Evolutionary conservation across 2,113 vertebrate species (phyloP).

Genomic region (Hymenochirus boettgeri): DNA sequence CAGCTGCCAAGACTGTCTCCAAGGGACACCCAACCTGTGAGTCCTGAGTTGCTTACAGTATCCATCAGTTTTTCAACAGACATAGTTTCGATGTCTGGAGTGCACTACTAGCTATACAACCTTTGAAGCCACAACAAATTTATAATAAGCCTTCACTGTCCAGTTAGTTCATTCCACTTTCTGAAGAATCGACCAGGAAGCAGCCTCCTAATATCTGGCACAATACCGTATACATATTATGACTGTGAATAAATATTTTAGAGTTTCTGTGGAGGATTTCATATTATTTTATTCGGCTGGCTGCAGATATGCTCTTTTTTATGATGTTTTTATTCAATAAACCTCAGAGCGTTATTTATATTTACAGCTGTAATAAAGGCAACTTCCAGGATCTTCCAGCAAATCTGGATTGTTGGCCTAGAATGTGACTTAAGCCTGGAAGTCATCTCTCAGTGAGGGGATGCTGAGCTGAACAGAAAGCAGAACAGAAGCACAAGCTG

Average conservation of each 20-base stretch:
- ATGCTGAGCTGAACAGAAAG: not conserved
- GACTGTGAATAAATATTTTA: slow-evolving; percentile 61
- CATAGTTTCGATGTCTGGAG: too few species aligned
- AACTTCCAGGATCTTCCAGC: slow-evolving; percentile 9
- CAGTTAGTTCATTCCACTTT: slow-evolving; percentile 49
- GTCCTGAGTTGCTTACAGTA: too few species aligned
- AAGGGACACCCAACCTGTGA: too few species aligned
- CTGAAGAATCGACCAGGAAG: slow-evolving; percentile 56
- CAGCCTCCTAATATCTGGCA: slow-evolving; percentile 46
- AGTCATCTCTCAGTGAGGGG: slow-evolving; percentile 4
- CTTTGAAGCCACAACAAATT: too few species aligned
- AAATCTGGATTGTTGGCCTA: not conserved
- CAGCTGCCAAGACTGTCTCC: too few species aligned
- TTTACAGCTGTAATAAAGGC: slow-evolving; percentile 30
- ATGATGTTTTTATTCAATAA: slow-evolving; percentile 47
- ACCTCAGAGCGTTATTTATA: slow-evolving; percentile 36
- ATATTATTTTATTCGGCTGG: slow-evolving; percentile 45
- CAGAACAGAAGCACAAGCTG: too few species aligned
- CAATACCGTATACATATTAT: slow-evolving; percentile 56
- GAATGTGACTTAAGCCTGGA: slow-evolving; percentile 49
- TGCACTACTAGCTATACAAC: too few species aligned
- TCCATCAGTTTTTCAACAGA: too few species aligned
- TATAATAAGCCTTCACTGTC: slow-evolving; percentile 55
- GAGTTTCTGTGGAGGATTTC: slow-evolving; percentile 53
- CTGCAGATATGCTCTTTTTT: slow-evolving; percentile 51